Base-by-base conservation (phyloP, 2,888 invertebrate species). In the Nipponacmea schrenckii region DNA sequence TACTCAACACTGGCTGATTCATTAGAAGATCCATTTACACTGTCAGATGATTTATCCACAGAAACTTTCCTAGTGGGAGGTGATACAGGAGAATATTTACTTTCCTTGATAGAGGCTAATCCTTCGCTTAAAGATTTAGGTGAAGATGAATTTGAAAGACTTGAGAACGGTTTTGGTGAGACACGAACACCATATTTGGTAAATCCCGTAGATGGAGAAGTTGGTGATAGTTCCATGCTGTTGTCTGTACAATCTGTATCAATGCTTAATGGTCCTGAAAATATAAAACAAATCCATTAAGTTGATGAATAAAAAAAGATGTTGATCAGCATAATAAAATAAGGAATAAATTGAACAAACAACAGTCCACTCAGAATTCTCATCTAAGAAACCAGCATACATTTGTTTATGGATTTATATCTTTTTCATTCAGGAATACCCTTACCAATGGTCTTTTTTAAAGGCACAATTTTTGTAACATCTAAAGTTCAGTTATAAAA, bases 141-240 rank as follows among this genome's bases (percentile, higher is more conserved):
- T 12, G 56, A 56, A 56, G 12, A 24, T 56, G 20, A 24, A 24
- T 20, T 24, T 56, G 20, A 20, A 56, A 56, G 56, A 56, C 56
- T 56, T 20, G 56, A 56, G 24, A 56, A 56, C 14, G 56, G 56
- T 24, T 56, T 56, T 12, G 56, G 56, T 10, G 56, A 56, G 24
- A 56, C 20, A 8, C 56, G 56, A 56, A 56, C 56, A 56, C 56
- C 56, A 56, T 56, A 56, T 56, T 56, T 56, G 24, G 56, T 56
- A 56, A 56, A 56, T 10, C 56, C 56, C 7, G 56, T 56, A 24
- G 56, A 20, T 8, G 56, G 56, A 24, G 56, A 56, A 12, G 20
- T 24, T 56, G 56, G 56, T 56, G 56, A 56, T 10, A 56, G 56
- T 24, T 56, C 56, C 56, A 56, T 56, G 24, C 56, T 56, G 14